These are phyloP conservation scores for Chydorus sphaericus DNA, from an alignment of 2,888 invertebrate species.

Conservation along the genomic window DNA sequence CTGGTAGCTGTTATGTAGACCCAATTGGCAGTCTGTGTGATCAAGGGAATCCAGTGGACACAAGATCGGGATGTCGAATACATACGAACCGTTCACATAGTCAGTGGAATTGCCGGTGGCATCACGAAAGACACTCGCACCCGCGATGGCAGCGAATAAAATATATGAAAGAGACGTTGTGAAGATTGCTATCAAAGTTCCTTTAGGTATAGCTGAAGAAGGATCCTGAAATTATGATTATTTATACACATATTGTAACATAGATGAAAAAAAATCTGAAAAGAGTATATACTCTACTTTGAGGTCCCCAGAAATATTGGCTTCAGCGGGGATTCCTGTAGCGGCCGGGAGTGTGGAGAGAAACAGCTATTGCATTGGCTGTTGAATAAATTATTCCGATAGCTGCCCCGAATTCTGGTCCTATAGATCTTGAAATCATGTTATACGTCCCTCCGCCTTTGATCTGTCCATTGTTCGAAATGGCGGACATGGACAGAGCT, in stretches of 20 bases:
- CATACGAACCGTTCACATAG: constrained; percentile 10
- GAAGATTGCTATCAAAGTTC: constrained; percentile 39
- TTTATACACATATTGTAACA: not conserved
- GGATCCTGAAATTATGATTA: constrained; percentile 23
- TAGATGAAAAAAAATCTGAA: too few relatives aligned
- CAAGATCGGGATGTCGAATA: not conserved
- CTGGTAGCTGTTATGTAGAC: constrained; percentile 63
- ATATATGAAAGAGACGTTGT: constrained; percentile 38
- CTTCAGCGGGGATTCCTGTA: constrained; percentile 40
- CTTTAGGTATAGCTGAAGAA: constrained; percentile 30
- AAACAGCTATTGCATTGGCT: constrained; percentile 43
- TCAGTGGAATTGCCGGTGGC: constrained; percentile 23
- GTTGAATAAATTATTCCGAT: constrained; percentile 46
- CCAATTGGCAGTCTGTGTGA: constrained; percentile 50
- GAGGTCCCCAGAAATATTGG: constrained; percentile 44
- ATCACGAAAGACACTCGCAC: constrained; percentile 27
- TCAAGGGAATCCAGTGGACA: constrained; percentile 30
- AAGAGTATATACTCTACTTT: too few relatives aligned
- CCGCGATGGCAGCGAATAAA: constrained; percentile 32
- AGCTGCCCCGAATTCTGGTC: constrained; percentile 44
- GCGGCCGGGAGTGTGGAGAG: constrained; percentile 44
- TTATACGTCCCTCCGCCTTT: constrained; percentile 55
- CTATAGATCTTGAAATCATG: constrained; percentile 28
- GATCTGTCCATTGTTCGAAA: constrained; percentile 93
- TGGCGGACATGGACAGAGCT: constrained; percentile 90